Base-by-base conservation (phyloP, 2,888 invertebrate genomes). In the Cantharis nigra region DNA sequence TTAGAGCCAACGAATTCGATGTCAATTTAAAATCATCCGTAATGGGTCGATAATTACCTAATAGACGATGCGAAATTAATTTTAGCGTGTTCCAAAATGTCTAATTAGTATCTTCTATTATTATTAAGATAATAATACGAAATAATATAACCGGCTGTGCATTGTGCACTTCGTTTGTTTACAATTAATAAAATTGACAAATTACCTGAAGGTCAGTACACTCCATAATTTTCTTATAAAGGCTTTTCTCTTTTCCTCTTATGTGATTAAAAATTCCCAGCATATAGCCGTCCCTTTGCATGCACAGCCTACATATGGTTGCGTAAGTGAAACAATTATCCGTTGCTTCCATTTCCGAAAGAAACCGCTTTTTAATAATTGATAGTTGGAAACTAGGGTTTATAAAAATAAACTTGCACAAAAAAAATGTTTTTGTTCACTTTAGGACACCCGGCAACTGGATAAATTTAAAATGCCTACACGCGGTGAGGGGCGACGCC, bases 241-340 rank as follows among this genome's bases (percentile, higher is more conserved):
- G 88, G 82, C 88, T 89, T 77, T 87, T 88, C 63, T 88, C 88
- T 80, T 85, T 88, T 69, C 87, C 88, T 78, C 87, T 87, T 67
- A 90, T 89, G 83, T 91, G 90, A 82, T 91, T 91, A 86, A 92
- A 93, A 84, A 93, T 91, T 73, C 93, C 92, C 80, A 91, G 89
- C 87, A 91, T 90, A 81, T 92, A 90, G 74, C 92, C 90, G 84
- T 92, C 92, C 85, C 91, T 91, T 82, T 90, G 90, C 83, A 94
- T 89, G 86, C 94, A 94, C 80, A 94, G 88, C 33, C 94, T 91
- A 88, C 94, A 94, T 75, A 93, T 90, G 80, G 90, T 89, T 87
- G 92, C 91, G 86, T 92, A 92, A 89, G 91, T 91, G 72, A 90
- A 89, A 86, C 92, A 91, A 81, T 90, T 90, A 69, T 87, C 87